Percentiles rank a stretch among this genome's conserved stretches.
Conservation (phyloP, 2,888 invertebrate species). For the Diadromus collaris region DNA sequence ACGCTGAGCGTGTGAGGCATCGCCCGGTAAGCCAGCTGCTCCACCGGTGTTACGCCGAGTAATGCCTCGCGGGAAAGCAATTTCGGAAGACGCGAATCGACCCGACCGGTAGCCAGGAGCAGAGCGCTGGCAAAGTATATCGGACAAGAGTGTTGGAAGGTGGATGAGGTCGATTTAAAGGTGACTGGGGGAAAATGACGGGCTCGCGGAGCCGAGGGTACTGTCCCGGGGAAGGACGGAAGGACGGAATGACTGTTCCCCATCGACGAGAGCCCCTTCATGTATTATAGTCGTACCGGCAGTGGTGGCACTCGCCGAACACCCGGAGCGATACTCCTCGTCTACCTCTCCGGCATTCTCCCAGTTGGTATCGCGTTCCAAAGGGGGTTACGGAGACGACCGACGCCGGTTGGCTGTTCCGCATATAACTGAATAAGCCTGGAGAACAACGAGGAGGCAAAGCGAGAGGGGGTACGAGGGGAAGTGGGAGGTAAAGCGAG, state of each 20-base stretch:
- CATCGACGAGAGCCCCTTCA: slow-evolving; percentile 41
- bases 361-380: slow-evolving; percentile 20
- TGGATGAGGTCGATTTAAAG: slow-evolving; percentile 34
- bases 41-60: slow-evolving; percentile 17
- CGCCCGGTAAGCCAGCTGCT: slow-evolving; percentile 36
- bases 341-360: slow-evolving; percentile 5
- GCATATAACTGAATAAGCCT: slow-evolving; percentile 61
- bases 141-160: slow-evolving; percentile 20
- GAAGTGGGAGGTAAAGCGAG: slow-evolving; percentile 22
- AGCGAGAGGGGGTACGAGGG: slow-evolving; percentile 37
- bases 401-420: slow-evolving; percentile 43
- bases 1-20: slow-evolving; percentile 25
- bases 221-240: slow-evolving; percentile 10
- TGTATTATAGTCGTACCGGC: slow-evolving; percentile 28
- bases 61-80: slow-evolving; percentile 44
- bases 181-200: slow-evolving; percentile 19
- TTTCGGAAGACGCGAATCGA: slow-evolving; percentile 47
- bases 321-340: slow-evolving; percentile 40
- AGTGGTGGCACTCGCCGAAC: slow-evolving; percentile 13
- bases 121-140: slow-evolving; percentile 5
- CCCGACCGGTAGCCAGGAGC: slow-evolving; percentile 11
- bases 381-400: slow-evolving; percentile 40
- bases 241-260: slow-evolving; percentile 22
- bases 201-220: slow-evolving; percentile 1
- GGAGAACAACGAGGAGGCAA: slow-evolving; percentile 53